Conservation (phyloP, 2,113 vertebrate genomes). For the Odocoileus hemionus region DNA sequence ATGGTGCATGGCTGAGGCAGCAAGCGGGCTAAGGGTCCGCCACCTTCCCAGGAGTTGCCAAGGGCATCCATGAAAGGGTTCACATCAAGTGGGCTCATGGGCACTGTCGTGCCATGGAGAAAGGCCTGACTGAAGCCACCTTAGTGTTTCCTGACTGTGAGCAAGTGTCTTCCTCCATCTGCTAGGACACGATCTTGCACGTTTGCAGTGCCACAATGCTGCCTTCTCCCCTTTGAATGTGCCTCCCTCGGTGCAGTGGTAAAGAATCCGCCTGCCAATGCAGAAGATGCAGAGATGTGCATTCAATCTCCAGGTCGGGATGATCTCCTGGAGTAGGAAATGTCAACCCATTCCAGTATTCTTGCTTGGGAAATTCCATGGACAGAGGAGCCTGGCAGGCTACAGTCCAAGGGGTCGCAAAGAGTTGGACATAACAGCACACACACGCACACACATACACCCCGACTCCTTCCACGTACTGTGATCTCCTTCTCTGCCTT, state of each 20-base stretch:
- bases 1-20: neutral
- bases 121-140: fast-evolving
- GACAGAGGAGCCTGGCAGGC: neutral
- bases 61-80: neutral
- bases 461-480: neutral
- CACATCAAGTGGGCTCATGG: neutral
- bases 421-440: neutral
- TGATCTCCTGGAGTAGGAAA: neutral
- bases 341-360: neutral
- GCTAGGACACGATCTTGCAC: no score
- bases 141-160: neutral
- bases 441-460: neutral
- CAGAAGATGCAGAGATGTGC: neutral
- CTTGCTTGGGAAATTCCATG: neutral
- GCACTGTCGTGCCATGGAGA: fast-evolving
- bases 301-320: neutral
- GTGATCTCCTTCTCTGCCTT: neutral
- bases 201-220: fast-evolving
- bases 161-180: neutral
- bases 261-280: neutral
- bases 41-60: neutral
- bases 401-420: neutral
- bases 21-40: neutral
- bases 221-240: neutral
- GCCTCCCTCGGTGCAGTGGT: neutral